A percentile compares a stretch with the other conserved stretches of the same genome.
These are phyloP conservation scores for Celastrina argiolus DNA, from an alignment of 2,888 invertebrate species.

Conservation along the genomic window DNA sequence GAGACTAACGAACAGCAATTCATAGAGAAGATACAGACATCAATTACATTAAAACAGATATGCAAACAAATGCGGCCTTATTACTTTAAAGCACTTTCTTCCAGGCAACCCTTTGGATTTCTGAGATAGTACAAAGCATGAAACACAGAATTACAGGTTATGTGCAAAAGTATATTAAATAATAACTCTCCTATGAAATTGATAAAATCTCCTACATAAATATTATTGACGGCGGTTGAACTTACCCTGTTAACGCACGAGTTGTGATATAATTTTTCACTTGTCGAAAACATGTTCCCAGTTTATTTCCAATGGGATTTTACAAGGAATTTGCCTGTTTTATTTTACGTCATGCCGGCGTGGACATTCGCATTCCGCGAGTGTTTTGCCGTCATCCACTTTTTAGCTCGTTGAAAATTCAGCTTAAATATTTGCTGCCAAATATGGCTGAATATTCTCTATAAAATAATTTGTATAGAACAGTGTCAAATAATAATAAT, in stretches of 20 bases:
- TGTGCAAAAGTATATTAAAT: too few relatives aligned
- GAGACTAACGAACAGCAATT: too few relatives aligned
- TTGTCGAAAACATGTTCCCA: slow-evolving; percentile 33
- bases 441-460: background rate
- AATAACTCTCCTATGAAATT: too few relatives aligned
- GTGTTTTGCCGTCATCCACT: background rate
- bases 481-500: too few relatives aligned
- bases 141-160: too few relatives aligned
- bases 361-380: slow-evolving; percentile 1
- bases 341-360: background rate
- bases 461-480: too few relatives aligned
- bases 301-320: slow-evolving; percentile 24
- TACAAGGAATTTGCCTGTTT: background rate
- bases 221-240: background rate
- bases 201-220: background rate
- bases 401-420: slow-evolving; percentile 6
- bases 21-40: too few relatives aligned
- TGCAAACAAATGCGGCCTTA: too few relatives aligned
- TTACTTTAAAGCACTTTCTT: too few relatives aligned
- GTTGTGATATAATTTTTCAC: slow-evolving; percentile 35
- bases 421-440: background rate
- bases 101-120: too few relatives aligned
- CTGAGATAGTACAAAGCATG: too few relatives aligned
- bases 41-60: background rate
- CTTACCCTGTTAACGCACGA: slow-evolving; percentile 29